Conservation (phyloP, 2,797 vertebrate species). For the Phalloptychus januarius region DNA sequence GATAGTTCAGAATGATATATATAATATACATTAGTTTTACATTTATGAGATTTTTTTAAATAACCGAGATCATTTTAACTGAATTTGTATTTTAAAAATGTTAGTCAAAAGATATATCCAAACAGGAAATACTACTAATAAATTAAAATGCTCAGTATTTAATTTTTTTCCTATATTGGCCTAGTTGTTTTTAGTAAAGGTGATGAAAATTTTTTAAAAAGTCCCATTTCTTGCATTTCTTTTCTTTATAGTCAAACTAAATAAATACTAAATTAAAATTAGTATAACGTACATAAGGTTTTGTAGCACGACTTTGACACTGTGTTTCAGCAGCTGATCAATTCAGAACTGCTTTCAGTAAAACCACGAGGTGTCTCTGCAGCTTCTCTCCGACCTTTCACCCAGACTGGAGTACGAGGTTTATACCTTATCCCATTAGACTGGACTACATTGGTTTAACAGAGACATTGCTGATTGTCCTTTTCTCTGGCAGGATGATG, state of each 20-base stretch:
- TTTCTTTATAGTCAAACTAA: background rate
- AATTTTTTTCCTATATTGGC: background rate
- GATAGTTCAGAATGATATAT: background rate
- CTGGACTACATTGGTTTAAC: conserved; percentile 18
- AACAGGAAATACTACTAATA: background rate
- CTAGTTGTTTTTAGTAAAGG: fast-evolving
- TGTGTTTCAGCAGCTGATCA: background rate
- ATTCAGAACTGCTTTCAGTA: conserved; percentile 2
- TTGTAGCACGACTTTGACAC: background rate
- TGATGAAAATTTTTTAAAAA: too few species aligned
- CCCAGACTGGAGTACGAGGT: conserved; percentile 43
- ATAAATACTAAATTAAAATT: background rate
- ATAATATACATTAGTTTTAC: background rate
- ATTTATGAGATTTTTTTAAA: too few species aligned
- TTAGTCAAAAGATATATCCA: background rate
- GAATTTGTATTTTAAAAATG: background rate
- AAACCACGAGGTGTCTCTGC: background rate
- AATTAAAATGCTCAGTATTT: background rate
- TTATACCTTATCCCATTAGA: conserved; percentile 67
- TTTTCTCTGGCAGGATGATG: conserved; percentile 8
- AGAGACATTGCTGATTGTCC: conserved; percentile 26
- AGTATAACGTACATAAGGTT: background rate
- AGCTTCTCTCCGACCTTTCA: conserved; percentile 30
- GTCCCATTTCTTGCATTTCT: background rate
- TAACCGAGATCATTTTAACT: background rate